These are phyloP conservation scores for Drosophila buzzatii DNA, from an alignment of 2,888 invertebrate genomes.

Conservation along the genomic window DNA sequence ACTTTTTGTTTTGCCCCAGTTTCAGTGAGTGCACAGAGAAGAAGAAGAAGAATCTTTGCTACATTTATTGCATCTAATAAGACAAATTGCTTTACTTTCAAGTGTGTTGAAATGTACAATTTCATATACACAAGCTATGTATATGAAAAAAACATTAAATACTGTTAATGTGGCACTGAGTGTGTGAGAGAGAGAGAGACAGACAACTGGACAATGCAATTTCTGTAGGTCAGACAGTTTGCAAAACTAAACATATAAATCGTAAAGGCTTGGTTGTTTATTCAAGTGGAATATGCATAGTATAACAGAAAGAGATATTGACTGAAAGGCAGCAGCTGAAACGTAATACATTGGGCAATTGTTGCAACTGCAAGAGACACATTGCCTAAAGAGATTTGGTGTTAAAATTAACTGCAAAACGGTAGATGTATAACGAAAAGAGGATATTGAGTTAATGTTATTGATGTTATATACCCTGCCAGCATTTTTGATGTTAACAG, in stretches of 20 bases:
- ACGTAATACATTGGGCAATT: not conserved
- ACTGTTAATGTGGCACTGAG: not conserved
- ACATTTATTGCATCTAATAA: conserved; percentile 24
- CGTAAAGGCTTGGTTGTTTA: not conserved
- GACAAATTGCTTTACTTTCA: conserved; percentile 25
- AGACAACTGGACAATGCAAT: not conserved
- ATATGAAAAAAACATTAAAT: conserved; percentile 3
- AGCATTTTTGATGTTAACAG: too few species aligned
- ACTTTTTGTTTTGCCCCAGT: conserved; percentile 35
- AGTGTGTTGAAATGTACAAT: conserved; percentile 8
- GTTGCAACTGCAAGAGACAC: not conserved
- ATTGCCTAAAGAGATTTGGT: not conserved
- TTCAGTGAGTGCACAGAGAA: not conserved
- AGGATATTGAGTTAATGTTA: not conserved
- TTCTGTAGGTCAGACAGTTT: not conserved
- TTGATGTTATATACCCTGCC: not conserved
- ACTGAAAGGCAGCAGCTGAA: not conserved
- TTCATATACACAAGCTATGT: not conserved
- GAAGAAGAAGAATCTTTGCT: conserved; percentile 3
- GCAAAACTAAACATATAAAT: not conserved
- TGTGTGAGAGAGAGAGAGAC: not conserved
- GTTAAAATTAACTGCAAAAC: not conserved
- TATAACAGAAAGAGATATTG: not conserved
- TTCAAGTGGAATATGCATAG: not conserved
- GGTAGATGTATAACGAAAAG: too few species aligned